These are phyloP conservation scores for Enteromius thamalakanensis DNA, from an alignment of 2,797 vertebrate species.

Conservation along the genomic window DNA sequence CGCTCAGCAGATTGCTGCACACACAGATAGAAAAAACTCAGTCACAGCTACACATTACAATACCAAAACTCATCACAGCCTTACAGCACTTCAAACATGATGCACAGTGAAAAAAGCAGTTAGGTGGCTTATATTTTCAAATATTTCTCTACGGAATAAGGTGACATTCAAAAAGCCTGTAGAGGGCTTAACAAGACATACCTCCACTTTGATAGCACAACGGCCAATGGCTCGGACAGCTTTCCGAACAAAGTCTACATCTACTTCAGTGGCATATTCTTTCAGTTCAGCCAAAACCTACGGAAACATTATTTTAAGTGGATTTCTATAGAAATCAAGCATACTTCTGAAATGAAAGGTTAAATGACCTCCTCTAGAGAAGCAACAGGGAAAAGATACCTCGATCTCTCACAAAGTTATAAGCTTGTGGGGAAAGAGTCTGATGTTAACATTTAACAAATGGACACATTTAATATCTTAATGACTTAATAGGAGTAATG, in stretches of 20 bases:
- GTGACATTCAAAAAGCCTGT: slow-evolving; percentile 81
- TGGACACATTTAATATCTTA: background rate
- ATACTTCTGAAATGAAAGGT: background rate
- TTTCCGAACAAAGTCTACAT: slow-evolving; percentile 97
- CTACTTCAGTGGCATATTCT: slow-evolving; percentile 96
- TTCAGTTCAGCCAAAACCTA: slow-evolving; percentile 96
- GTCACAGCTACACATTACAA: background rate
- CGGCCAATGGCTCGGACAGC: slow-evolving; percentile 95
- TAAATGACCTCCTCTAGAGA: background rate
- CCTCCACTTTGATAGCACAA: slow-evolving; percentile 99
- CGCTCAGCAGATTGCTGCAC: slow-evolving; percentile 94
- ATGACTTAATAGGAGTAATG: background rate
- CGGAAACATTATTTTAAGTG: background rate
- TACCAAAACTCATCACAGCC: background rate
- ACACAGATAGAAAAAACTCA: background rate
- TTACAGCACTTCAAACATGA: background rate
- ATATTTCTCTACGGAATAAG: slow-evolving; percentile 86
- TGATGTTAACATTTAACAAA: background rate
- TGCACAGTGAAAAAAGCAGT: background rate
- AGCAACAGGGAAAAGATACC: background rate
- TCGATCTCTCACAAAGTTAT: background rate
- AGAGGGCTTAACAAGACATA: slow-evolving; percentile 61
- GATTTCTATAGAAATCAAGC: background rate
- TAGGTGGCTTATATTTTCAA: background rate
- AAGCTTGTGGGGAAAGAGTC: background rate